Conservation (phyloP, 2,888 invertebrate species). For the Philaethria dido region DNA sequence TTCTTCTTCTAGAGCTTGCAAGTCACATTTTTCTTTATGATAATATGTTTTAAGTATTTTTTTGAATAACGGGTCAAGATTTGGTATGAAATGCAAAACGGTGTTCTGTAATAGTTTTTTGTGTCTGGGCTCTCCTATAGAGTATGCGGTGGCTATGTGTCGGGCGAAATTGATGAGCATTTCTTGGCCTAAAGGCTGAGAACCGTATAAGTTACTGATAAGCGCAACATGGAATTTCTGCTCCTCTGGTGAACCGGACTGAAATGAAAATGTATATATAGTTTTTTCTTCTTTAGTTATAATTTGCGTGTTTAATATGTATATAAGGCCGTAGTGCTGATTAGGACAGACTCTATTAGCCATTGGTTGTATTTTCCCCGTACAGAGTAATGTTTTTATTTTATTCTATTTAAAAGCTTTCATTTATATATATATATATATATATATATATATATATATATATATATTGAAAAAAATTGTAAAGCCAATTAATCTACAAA, state of each 20-base stretch:
- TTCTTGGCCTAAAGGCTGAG: conserved; percentile 93
- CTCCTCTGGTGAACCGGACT: conserved; percentile 91
- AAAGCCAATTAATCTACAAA: too few species aligned
- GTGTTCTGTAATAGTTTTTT: conserved; percentile 86
- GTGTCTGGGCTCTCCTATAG: conserved; percentile 87
- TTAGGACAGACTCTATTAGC: too few species aligned
- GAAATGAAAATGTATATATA: conserved; percentile 47
- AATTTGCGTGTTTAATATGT: too few species aligned
- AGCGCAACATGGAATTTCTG: conserved; percentile 92
- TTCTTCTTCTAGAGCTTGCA: conserved; percentile 78
- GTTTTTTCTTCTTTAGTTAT: too few species aligned
- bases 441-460: too few species aligned
- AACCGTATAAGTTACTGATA: conserved; percentile 92
- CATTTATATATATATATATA: too few species aligned
- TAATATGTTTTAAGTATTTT: conserved; percentile 63
- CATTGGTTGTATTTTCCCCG: too few species aligned
- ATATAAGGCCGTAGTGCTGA: too few species aligned
- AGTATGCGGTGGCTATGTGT: conserved; percentile 90
- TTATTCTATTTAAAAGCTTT: too few species aligned
- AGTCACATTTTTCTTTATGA: conserved; percentile 63
- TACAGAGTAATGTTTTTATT: too few species aligned
- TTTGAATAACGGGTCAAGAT: conserved; percentile 64
- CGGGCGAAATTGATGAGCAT: conserved; percentile 91
- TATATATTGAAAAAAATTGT: too few species aligned
- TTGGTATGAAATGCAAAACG: conserved; percentile 92